Evolutionary conservation across 2,888 invertebrate species (phyloP).

Genomic region (Cerastis rubricosa): DNA sequence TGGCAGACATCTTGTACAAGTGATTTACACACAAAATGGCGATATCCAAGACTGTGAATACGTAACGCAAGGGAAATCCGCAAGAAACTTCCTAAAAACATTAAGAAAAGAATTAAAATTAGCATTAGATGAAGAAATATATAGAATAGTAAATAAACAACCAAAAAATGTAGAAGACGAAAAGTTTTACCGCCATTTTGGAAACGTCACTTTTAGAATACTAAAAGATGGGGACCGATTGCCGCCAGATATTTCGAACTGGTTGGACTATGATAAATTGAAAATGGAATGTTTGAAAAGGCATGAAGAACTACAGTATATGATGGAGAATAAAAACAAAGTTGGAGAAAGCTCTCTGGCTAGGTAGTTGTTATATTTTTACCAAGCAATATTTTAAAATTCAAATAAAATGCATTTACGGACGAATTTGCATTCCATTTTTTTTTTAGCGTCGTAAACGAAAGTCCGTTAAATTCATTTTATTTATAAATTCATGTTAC

Average conservation of each 20-base stretch:
- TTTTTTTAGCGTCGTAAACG: background rate
- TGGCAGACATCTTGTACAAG: conserved; percentile 92
- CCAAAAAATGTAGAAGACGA: conserved; percentile 73
- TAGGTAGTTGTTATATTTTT: conserved; percentile 78
- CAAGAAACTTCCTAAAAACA: conserved; percentile 91
- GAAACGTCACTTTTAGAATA: conserved; percentile 90
- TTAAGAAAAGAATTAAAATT: conserved; percentile 90
- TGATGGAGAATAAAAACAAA: conserved; percentile 83
- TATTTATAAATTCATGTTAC: conserved; percentile 20
- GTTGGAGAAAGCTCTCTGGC: conserved; percentile 76
- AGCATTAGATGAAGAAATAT: conserved; percentile 83
- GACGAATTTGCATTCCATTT: background rate
- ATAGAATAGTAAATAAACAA: conserved; percentile 77
- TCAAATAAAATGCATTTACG: conserved; percentile 26
- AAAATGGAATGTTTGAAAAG: conserved; percentile 89
- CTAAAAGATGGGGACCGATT: conserved; percentile 86
- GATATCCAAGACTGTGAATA: conserved; percentile 93
- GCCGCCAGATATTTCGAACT: conserved; percentile 87
- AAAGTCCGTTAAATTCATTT: conserved; percentile 26
- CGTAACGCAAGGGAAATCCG: conserved; percentile 89
- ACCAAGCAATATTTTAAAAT: conserved; percentile 8
- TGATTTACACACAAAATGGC: conserved; percentile 92
- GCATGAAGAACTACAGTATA: conserved; percentile 83
- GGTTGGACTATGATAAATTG: conserved; percentile 91
- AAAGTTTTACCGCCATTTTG: conserved; percentile 84